Evolutionary conservation across 2,797 vertebrate species (phyloP).

Genomic region (Gorsachius magnificus): DNA sequence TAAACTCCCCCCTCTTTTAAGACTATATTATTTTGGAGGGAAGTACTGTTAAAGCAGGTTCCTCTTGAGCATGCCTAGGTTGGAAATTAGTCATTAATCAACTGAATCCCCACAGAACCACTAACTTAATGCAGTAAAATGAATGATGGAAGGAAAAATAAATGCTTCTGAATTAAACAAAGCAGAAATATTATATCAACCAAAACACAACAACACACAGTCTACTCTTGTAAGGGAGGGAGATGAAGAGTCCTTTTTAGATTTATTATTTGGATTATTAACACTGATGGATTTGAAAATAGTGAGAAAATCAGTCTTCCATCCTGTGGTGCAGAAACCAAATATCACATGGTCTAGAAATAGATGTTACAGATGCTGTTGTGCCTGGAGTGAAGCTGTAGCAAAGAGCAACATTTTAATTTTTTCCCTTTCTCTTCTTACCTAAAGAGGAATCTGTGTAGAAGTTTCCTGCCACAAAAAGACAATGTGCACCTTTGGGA

Average conservation of each 20-base stretch:
- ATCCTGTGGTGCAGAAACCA: conserved; percentile 39
- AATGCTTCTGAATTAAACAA: conserved; percentile 49
- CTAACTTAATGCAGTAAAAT: conserved; percentile 57
- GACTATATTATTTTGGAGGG: conserved; percentile 20
- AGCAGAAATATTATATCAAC: conserved; percentile 16
- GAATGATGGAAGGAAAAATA: conserved; percentile 61
- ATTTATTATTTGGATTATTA: conserved; percentile 72
- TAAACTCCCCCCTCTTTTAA: background rate
- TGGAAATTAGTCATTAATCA: conserved; percentile 69
- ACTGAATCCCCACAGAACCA: conserved; percentile 34
- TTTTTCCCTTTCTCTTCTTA: background rate
- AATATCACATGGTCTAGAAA: conserved; percentile 45
- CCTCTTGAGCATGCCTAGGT: conserved; percentile 24
- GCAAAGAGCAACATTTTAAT: background rate
- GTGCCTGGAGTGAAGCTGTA: conserved; percentile 6
- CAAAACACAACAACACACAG: conserved; percentile 2
- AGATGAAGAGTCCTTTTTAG: background rate
- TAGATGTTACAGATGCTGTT: conserved; percentile 46
- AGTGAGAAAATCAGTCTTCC: conserved; percentile 47
- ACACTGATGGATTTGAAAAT: conserved; percentile 67
- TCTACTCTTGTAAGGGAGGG: background rate
- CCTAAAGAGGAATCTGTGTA: background rate
- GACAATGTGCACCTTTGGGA: background rate
- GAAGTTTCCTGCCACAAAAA: background rate
- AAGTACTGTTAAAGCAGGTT: background rate